These are phyloP conservation scores for Conops quadrifasciatus DNA, from an alignment of 2,888 invertebrate genomes.

Conservation along the genomic window DNA sequence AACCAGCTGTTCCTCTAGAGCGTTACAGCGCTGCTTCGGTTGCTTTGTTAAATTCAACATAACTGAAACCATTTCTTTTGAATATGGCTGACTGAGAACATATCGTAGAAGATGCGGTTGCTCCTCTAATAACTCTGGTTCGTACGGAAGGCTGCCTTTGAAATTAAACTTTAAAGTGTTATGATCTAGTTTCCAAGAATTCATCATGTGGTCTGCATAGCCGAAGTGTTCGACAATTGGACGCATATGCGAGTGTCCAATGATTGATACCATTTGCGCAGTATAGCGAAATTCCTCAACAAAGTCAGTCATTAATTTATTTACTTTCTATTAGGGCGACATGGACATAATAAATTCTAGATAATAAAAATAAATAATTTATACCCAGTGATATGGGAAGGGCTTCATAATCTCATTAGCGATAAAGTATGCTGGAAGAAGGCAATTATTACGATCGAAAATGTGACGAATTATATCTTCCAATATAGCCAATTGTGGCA, in stretches of 20 bases:
- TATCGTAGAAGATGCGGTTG: conserved; percentile 88
- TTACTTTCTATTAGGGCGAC: conserved; percentile 74
- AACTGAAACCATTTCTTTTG: conserved; percentile 93
- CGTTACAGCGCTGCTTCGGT: conserved; percentile 86
- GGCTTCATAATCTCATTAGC: conserved; percentile 92
- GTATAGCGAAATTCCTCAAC: conserved; percentile 92
- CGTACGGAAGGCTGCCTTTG: conserved; percentile 84
- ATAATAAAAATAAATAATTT: conserved; percentile 11
- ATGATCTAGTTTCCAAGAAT: conserved; percentile 93
- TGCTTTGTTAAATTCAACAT: conserved; percentile 95
- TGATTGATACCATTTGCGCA: conserved; percentile 95
- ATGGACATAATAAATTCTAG: neutral
- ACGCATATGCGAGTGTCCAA: conserved; percentile 88
- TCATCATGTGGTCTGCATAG: conserved; percentile 87
- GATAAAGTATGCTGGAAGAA: conserved; percentile 93
- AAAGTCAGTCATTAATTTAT: conserved; percentile 84
- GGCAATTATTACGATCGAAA: conserved; percentile 89
- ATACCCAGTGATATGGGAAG: conserved; percentile 83
- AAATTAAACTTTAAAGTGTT: conserved; percentile 74
- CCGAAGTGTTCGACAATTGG: conserved; percentile 95
- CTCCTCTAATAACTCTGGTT: conserved; percentile 85
- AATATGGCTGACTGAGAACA: conserved; percentile 94
- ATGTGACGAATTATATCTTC: conserved; percentile 86
- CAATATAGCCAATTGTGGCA: conserved; percentile 83
- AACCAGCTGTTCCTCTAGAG: conserved; percentile 91